Evolutionary conservation across 1,140 invertebrate species (phyloP), one percentile per base, ranked within the genome.

Genomic region (Drosophila ficusphila): DNA sequence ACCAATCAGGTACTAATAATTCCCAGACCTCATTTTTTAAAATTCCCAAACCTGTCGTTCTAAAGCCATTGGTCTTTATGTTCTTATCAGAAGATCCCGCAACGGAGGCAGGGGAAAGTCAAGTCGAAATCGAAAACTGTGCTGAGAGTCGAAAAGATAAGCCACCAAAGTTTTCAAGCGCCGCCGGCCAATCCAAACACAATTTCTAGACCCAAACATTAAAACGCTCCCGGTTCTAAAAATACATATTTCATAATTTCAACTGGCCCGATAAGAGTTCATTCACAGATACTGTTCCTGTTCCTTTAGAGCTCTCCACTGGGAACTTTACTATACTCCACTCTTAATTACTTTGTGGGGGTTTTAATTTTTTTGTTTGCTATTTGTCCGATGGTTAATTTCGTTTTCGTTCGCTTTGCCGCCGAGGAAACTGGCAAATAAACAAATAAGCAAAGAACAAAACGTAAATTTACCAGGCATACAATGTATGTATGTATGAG

Each of bases 361-460:
- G 56, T 44, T 60, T 51, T 6, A 58, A 38, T 46, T 71, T 70
- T 65, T 48, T 42, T 74, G 51, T 64, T 47, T 65, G 61, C 42
- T 74, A 53, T 69, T 78, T 85, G 62, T 51, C 34, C 44, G 39
- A 48, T 70, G 70, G 52, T 85, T 86, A 81, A 85, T 79, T 85
- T 85, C 81, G 60, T 42, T 86, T 82, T 76, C 67, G 69, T 60
- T 57, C 76, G 54, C 61, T 76, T 72, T 27, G 54, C 53, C 39
- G 23, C 62, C 65, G 56, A 76, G 72, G 58, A 79, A 75, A 76
- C 76, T 39, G 73, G 76, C 76, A 88, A 85, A 88, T 88, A 88
- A 86, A 86, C 76, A 86, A 86, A 83, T 67, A 77, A 74, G 58
- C 72, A 69, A 76, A 70, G 62, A 85, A 85, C 62, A 81, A 79